Conservation (phyloP, 2,888 invertebrate genomes). For the Drosophila nr. fundita region DNA sequence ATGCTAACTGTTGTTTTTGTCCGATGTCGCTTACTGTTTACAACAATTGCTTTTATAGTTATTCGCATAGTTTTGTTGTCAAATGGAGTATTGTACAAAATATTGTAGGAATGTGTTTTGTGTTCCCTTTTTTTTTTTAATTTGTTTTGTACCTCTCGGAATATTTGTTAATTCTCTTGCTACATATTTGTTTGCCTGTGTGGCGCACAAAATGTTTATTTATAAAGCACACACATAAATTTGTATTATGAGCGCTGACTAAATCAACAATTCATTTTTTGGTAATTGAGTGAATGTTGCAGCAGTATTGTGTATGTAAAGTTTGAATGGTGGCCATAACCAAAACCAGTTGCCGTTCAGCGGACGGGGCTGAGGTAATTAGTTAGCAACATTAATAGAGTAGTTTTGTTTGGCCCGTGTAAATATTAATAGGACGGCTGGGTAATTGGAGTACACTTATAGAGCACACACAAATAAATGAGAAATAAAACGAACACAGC, state of each 20-base stretch:
- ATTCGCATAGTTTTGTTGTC: conserved; percentile 66
- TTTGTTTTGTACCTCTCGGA: conserved; percentile 16
- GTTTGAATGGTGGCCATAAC: conserved; percentile 2
- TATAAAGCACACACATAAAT: conserved; percentile 64
- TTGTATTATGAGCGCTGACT: conserved; percentile 70
- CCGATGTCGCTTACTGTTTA: conserved; percentile 25
- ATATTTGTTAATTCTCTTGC: conserved; percentile 47
- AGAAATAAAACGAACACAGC: background rate
- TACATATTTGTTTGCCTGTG: conserved; percentile 59
- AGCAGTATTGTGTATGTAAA: background rate
- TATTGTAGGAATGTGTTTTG: conserved; percentile 29
- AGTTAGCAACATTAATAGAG: conserved; percentile 58
- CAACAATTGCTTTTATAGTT: conserved; percentile 48
- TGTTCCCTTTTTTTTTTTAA: background rate
- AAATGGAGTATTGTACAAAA: conserved; percentile 52
- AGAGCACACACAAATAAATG: conserved; percentile 10
- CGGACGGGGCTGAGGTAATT: conserved; percentile 43
- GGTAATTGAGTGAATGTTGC: conserved; percentile 42
- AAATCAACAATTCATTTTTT: conserved; percentile 62
- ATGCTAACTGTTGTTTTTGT: conserved; percentile 60
- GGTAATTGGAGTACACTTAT: conserved; percentile 49
- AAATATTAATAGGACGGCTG: conserved; percentile 50
- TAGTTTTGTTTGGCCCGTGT: conserved; percentile 40
- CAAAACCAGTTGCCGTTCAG: conserved; percentile 3
- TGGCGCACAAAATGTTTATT: conserved; percentile 70